Base-by-base conservation (phyloP, 2,888 invertebrate species). In the Prosapia bicincta region DNA sequence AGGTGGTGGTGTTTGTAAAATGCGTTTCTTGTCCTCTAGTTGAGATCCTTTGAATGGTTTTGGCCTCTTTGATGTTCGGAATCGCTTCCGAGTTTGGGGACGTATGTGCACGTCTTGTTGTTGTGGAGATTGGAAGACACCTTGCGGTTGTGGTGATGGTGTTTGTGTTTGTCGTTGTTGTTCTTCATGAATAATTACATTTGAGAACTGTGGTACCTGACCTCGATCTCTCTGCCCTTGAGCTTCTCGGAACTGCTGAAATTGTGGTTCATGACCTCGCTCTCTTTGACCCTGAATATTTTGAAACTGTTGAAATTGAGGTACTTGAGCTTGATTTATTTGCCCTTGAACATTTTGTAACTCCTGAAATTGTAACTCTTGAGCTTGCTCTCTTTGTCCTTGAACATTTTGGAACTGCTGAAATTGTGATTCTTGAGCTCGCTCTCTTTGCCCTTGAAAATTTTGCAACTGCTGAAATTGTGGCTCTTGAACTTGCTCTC, bases 331-430 rank as follows among this genome's bases (percentile, higher is more conserved):
- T 66, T 1, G 20, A 1, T 15, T 20, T 20, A 67, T 13, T 23
- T 67, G 67, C 2, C n/a, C 3, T 24, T 67, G 67, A 5, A 9
- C n/a, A 24, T 15, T 24, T 15, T 25, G 67, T 3, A 26, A 15
- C 13, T 26, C 25, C n/a, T 67, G 67, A 15, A n/a, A 7, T 15
- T 3, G 6, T 69, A 26, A n/a, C 10, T n/a, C 26, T 20, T 26
- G 13, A n/a, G 26, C 9, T 26, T 26, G 26, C 32, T 26, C 20
- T 26, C 23, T 23, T 3, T 20, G 26, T n/a, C 26, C 43, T 71
- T 38, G 71, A 43, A 15, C 43, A 7, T 71, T 23, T 71, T 38
- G 32, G 67, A 67, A 67, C 26, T 71, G 71, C 25, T 23, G 71
- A 25, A 24, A 54, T 71, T 32, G 69, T 13, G 43, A 54, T 9